Evolutionary conservation across 2,113 vertebrate species (phyloP), one percentile per base, ranked within the genome.

Genomic region (Sciurus niger): DNA sequence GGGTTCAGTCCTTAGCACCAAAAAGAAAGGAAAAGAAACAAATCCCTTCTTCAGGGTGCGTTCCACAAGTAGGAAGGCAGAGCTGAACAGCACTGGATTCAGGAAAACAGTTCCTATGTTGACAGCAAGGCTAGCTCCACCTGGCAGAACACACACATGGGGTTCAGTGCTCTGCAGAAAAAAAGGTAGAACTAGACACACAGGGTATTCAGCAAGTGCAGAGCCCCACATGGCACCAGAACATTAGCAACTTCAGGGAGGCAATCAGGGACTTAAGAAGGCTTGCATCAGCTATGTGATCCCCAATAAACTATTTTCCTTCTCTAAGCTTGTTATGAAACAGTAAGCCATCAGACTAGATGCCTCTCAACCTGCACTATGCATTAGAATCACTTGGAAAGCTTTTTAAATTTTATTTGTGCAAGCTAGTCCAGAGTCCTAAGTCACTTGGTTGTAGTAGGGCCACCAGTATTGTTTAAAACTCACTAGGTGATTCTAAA

Each of bases 371-470:
- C 48, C 12, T 72, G 80, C 20, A 34, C 13, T 28, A 58, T 14
- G 1, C 32, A 48, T 46, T 55, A 88, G 48, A 87, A 90, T 90
- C 74, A 40, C 58, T 34, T 77, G 32, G 24, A 93, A 92, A 87
- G 34, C 17, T 43, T 83, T 93, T 95, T 46, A n/a, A 87, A 48
- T 8, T 76, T n/a, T 40, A 25, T 3, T 43, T 90, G 43, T 4
- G 55, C 34, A 80, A 87, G 37, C 12, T 48, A 80, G 46, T 67
- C 51, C 1, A 60, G 51, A 76, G 1, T 48, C 20, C 67, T 12
- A 22, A 37, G 2, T 48, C 60, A 84, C 43, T 6, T 55, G 30
- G 2, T 22, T 65, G 37, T 16, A 37, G 11, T 8, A 32, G 24
- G 2, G n/a, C 40, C 46, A 17, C 24, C 24, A 28, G 48, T 25